phyloP scores from a whole-genome alignment of 1,140 invertebrate species.

The Anastrepha ludens region DNA sequence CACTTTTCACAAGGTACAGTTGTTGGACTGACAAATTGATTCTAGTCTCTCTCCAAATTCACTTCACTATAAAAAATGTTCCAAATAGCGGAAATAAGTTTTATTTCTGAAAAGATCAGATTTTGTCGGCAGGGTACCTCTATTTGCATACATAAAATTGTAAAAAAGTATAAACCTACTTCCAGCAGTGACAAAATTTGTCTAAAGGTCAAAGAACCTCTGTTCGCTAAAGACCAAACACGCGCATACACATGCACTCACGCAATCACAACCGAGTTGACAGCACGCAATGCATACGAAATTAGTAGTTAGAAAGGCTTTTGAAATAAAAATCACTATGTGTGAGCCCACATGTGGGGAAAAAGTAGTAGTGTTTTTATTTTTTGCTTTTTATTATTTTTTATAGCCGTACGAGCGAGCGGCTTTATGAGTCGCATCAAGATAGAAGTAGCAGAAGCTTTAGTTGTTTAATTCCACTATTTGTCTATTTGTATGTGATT shows the following conservation, averaged over 20 bases:
- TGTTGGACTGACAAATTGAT: too few species aligned
- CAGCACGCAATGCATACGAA: slow-evolving; percentile 39
- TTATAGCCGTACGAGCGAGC: neutral
- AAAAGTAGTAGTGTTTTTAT: too few species aligned
- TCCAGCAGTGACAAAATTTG: slow-evolving; percentile 26
- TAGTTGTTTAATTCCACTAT: slow-evolving; percentile 3
- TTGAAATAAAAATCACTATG: slow-evolving; percentile 37
- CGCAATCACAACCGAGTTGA: slow-evolving; percentile 7
- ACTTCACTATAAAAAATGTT: too few species aligned
- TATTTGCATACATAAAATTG: neutral
- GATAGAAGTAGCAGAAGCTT: neutral
- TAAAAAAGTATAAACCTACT: neutral
- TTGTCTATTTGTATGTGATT: neutral
- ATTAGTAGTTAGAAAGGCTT: slow-evolving; percentile 47
- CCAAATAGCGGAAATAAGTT: neutral
- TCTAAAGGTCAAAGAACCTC: slow-evolving; percentile 46
- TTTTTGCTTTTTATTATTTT: neutral
- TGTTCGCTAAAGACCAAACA: neutral
- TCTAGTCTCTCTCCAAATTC: too few species aligned
- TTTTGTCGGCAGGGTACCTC: too few species aligned
- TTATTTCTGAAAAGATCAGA: too few species aligned
- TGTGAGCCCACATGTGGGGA: too few species aligned
- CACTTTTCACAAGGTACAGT: too few species aligned
- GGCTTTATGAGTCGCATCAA: neutral
- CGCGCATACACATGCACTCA: neutral